phyloP scores from a whole-genome alignment of 2,797 vertebrate species.

The Xenopus petersii region DNA sequence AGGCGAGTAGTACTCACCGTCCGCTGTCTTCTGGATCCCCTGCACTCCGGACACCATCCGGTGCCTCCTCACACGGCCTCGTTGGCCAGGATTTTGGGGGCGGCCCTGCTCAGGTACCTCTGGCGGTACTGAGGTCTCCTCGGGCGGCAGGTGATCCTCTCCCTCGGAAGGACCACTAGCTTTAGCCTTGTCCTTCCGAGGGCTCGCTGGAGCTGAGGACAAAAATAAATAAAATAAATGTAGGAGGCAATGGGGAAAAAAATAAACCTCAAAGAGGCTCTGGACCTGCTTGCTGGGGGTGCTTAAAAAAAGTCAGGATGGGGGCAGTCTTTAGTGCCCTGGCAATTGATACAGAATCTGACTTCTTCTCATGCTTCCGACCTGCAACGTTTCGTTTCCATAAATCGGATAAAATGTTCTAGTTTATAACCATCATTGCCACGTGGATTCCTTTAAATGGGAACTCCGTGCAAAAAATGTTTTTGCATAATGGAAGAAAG shows the following conservation, averaged over 20 bases:
- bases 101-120: constrained; percentile 1
- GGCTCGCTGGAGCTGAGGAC: neutral
- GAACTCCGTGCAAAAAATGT: too few relatives aligned
- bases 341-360: too few relatives aligned
- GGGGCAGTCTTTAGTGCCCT: too few relatives aligned
- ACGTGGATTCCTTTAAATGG: too few relatives aligned
- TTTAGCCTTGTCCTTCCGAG: constrained; percentile 1
- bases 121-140: constrained; percentile 3
- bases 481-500: too few relatives aligned
- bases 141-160: constrained; percentile 3
- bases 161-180: constrained; percentile 1
- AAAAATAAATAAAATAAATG: neutral
- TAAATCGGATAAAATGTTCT: too few relatives aligned
- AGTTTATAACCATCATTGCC: too few relatives aligned
- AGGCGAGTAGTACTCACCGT: neutral
- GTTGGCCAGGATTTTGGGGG: constrained; percentile 1
- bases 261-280: neutral
- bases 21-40: neutral
- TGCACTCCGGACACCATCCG: neutral
- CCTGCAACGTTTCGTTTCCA: too few relatives aligned
- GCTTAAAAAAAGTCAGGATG: too few relatives aligned
- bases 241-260: neutral
- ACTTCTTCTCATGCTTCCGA: too few relatives aligned
- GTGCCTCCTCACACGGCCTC: neutral
- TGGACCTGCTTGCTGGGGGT: too few relatives aligned